phyloP scores from a whole-genome alignment of 2,113 vertebrate species.

The Microtus ochrogaster region DNA sequence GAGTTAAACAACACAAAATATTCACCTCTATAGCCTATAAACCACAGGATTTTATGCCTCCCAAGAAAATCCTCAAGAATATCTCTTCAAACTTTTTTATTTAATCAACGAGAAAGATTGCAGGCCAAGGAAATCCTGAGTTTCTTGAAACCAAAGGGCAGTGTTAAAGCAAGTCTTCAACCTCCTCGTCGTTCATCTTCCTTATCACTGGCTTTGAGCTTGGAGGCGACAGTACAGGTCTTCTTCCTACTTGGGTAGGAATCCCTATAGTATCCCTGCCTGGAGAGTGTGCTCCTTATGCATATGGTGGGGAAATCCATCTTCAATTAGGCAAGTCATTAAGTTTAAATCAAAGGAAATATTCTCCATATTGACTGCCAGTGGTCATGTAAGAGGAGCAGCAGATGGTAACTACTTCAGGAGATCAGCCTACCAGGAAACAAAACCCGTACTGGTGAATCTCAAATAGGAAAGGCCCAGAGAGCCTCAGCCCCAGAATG shows the following conservation, averaged over 20 bases:
- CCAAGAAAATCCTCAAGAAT: slow-evolving; percentile 23
- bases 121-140: not conserved
- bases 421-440: not conserved
- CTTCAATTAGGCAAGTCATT: not conserved
- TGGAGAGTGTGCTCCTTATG: not conserved
- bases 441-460: not conserved
- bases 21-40: not conserved
- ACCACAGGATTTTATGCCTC: slow-evolving; percentile 14
- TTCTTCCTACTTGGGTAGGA: not conserved
- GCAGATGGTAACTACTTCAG: not conserved
- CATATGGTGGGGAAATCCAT: not conserved
- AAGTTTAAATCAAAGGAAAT: not conserved
- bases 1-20: not conserved
- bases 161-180: not conserved
- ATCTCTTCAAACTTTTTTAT: not conserved
- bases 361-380: not conserved
- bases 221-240: not conserved
- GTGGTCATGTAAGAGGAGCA: not conserved
- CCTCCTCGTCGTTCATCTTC: not conserved
- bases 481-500: not conserved
- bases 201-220: not conserved
- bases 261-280: not conserved
- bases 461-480: not conserved
- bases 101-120: not conserved
- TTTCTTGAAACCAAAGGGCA: not conserved